These are phyloP conservation scores for Echiichthys vipera DNA, from an alignment of 2,797 vertebrate genomes.

Conservation along the genomic window DNA sequence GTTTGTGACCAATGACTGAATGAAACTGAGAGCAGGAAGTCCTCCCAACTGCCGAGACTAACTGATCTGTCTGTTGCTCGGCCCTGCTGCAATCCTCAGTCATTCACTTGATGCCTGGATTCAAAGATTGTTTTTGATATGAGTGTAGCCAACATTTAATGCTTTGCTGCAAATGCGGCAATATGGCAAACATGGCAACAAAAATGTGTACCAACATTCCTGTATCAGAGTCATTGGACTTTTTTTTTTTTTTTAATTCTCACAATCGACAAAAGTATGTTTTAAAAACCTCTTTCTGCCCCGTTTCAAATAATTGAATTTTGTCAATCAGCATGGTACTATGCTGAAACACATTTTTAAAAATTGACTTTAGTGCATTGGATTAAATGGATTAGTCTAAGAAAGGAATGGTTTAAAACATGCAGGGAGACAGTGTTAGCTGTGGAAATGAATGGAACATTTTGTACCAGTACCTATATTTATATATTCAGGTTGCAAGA, in stretches of 20 bases:
- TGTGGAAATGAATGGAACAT: background rate
- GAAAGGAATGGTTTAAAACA: too few species aligned
- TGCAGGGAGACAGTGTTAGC: background rate
- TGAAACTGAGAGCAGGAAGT: background rate
- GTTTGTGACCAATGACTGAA: background rate
- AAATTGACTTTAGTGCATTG: background rate
- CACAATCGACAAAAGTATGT: background rate
- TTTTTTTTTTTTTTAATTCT: conserved; percentile 2
- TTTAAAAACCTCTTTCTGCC: background rate
- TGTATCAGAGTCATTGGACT: conserved; percentile 1
- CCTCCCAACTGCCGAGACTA: too few species aligned
- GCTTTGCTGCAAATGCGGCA: conserved; percentile 29
- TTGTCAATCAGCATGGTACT: background rate
- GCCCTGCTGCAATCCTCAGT: conserved; percentile 17
- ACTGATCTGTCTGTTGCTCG: conserved; percentile 25
- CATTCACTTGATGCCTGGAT: conserved; percentile 3
- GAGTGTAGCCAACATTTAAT: conserved; percentile 19
- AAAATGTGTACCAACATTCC: conserved; percentile 24
- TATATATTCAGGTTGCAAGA: conserved; percentile 23
- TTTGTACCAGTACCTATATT: conserved; percentile 15
- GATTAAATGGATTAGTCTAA: background rate
- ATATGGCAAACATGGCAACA: conserved; percentile 11
- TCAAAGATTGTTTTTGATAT: conserved; percentile 47
- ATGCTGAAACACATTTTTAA: conserved; percentile 17
- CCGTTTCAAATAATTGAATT: background rate